Evolutionary conservation across 2,888 invertebrate genomes (phyloP), one percentile per base, ranked within the genome.

Genomic region (Pediacus dermestoides): DNA sequence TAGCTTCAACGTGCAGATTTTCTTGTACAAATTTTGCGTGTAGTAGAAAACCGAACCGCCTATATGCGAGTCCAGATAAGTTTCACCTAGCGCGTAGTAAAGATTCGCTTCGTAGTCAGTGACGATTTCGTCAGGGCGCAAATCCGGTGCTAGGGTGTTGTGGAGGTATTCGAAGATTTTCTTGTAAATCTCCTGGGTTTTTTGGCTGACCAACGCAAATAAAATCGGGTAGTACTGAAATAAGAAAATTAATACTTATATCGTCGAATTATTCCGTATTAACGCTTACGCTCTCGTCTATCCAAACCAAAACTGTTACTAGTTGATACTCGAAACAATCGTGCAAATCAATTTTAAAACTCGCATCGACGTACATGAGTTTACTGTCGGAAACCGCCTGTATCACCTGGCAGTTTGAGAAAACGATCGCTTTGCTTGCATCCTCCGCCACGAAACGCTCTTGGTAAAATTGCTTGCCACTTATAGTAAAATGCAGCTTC

Each of bases 381-480:
- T 60, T 60, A 39, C 63, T 63, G 31, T 57, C 33, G 0, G 57
- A 56, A n/a, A 61, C 46, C 34, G 52, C 45, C 9, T 55, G 48
- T 3, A 66, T 54, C 1, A 58, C 52, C 1, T 64, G 57, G 1
- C 34, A 39, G 39, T 67, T 67, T 1, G 58, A 61, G 37, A 68
- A 68, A 2, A 67, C 42, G 1, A 68, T 44, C 1, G 64, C 68
- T 45, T 57, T 58, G 1, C 50, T 43, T n/a, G 72, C 70, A 39
- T 70, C 68, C 1, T 74, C 73, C 4, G 72, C 68, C 2, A 75
- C 74, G 52, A 82, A 81, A 70, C 79, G 75, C 38, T 80, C 77
- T 52, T 78, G 79, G 53, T 77, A 75, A 35, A 67, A 68, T 40
- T 68, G 68, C 9, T 50, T 43, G 11, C 57, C 53, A 12, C 46